Evolutionary conservation across 92 coral and sea anemone genomes (phyloP), one percentile per base, ranked within the genome.

Genomic region (Porites divaricata): DNA sequence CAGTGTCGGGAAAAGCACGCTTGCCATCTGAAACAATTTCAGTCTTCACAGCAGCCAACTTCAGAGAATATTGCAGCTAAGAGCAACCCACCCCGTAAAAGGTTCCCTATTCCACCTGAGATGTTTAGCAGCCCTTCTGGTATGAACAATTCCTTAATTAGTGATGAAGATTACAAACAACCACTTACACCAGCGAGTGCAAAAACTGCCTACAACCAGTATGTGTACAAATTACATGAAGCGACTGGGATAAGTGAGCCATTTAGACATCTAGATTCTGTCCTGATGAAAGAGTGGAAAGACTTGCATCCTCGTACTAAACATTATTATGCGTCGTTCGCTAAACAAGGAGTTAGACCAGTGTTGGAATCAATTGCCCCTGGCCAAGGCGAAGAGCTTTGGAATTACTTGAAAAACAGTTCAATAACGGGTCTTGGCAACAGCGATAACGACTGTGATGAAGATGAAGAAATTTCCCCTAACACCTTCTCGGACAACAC

Each of bases 291-390:
- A 75, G 80, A 75, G 41, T 75, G 80, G 80, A 75, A 75, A 20
- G 80, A 75, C 65, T 28, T 75, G 80, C 80, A 75, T 75, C 80
- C 67, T 52, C 80, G 80, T 50, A 75, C 80, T 75, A 54, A 75
- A 75, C 53, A 24, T 21, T 28, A 72, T 54, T 72, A 72, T 21
- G 77, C 77, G 62, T 72, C 77, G 21, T 72, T 72, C 11, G 77
- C 77, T 35, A 72, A 54, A 54, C 77, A 72, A 72, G 77, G 59
- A 72, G 26, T 72, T 16, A 49, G 57, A 54, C n/a, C 77, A 72
- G 77, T 72, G 25, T 54, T 72, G 77, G 77, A 72, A 54, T 72
- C n/a, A n/a, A n/a, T 72, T 72, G 77, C 77, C 62, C 77, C 77
- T 16, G 77, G 70, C 70, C 77, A 72, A 72, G 77, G 23, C 5